Evolutionary conservation across 2,797 vertebrate genomes (phyloP).

Genomic region (Sitta carolinensis): DNA sequence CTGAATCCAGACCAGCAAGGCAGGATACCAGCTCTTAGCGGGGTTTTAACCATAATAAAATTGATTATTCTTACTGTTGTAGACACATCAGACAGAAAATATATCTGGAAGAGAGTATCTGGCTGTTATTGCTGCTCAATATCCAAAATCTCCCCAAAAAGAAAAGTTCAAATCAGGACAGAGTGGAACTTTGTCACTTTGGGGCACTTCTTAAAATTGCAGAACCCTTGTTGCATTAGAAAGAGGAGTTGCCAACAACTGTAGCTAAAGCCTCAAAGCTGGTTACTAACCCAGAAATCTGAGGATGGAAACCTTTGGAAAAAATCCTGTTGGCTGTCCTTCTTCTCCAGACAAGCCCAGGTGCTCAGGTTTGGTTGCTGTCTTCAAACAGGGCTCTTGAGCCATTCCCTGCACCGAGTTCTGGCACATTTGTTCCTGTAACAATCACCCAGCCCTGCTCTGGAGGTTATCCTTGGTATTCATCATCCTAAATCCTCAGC

Average conservation of each 20-base stretch:
- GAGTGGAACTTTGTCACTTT: not conserved
- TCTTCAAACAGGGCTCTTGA: not conserved
- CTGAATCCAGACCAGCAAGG: not conserved
- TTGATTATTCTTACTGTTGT: not conserved
- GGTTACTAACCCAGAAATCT: not conserved
- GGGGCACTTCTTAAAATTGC: not conserved
- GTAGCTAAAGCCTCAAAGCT: not conserved
- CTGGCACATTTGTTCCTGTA: rapidly evolving
- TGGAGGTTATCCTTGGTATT: not conserved
- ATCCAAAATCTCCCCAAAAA: not conserved
- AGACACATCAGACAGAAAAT: not conserved
- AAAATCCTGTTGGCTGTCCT: not conserved
- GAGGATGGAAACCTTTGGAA: not conserved
- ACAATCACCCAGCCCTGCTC: not conserved
- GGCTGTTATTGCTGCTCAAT: not conserved
- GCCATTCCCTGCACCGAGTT: not conserved
- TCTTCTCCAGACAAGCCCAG: not conserved
- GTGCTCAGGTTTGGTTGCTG: not conserved
- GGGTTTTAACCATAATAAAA: not conserved
- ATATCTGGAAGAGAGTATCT: not conserved
- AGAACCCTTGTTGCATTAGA: not conserved
- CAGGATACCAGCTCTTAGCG: not conserved
- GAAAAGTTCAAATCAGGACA: not conserved
- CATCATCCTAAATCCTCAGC: not conserved
- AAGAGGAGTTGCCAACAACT: not conserved